phyloP scores from a whole-genome alignment of 2,113 vertebrate species.

The Carassius gibelio region DNA sequence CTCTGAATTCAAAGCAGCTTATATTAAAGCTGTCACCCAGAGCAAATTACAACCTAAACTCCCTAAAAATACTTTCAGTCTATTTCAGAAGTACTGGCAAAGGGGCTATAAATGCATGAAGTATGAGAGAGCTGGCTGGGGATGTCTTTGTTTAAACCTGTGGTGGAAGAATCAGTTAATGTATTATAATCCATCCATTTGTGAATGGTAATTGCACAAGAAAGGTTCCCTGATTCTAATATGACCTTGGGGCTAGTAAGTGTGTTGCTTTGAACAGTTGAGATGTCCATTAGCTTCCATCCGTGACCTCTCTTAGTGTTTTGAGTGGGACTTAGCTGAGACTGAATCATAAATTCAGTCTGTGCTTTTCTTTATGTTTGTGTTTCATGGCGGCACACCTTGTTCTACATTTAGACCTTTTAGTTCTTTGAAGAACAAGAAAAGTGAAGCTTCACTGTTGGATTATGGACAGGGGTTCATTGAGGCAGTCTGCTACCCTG shows the following conservation, averaged over 20 bases:
- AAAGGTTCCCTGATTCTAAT: conserved; percentile 15
- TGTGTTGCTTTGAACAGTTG: conserved; percentile 15
- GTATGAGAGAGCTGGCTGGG: not conserved
- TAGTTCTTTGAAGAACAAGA: conserved; percentile 21
- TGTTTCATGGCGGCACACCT: not conserved
- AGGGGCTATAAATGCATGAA: not conserved
- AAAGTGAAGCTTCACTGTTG: not conserved
- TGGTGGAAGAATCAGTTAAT: not conserved
- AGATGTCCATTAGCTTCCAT: conserved; percentile 30
- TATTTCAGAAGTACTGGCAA: not conserved
- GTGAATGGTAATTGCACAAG: conserved; percentile 10
- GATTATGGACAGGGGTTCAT: not conserved
- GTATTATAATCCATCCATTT: conserved; percentile 35
- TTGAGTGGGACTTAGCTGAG: conserved; percentile 14
- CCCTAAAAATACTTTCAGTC: not conserved
- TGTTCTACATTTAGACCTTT: conserved; percentile 31
- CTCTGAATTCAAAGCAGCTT: conserved; percentile 33
- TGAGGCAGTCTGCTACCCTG: not conserved
- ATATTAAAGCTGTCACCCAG: not conserved
- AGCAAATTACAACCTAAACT: not conserved
- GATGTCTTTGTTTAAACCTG: conserved; percentile 18
- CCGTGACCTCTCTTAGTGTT: conserved; percentile 20
- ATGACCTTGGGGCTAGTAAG: conserved; percentile 34
- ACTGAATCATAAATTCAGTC: conserved; percentile 17
- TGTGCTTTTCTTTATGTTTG: not conserved